Conservation (phyloP, 2,113 vertebrate species). For the Orientallactaga bullata region DNA sequence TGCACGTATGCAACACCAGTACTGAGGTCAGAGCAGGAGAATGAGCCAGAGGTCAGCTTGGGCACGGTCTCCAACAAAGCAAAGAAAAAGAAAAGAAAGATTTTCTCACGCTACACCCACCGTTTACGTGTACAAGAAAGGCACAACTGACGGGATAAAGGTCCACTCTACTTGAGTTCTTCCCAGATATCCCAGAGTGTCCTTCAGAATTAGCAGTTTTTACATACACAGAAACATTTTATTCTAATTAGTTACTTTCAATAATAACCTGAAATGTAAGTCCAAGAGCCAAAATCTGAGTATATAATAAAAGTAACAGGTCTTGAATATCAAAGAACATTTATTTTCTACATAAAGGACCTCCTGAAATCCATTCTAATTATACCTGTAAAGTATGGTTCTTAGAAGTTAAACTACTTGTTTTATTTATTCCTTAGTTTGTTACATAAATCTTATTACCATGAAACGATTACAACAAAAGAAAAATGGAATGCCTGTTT, state of each 20-base stretch:
- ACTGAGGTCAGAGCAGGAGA: background rate
- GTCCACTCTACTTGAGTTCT: slow-evolving; percentile 35
- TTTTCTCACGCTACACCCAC: background rate
- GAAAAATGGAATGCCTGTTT: background rate
- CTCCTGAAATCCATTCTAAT: background rate
- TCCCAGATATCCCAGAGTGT: background rate
- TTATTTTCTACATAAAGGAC: background rate
- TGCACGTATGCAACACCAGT: background rate
- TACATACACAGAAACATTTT: background rate
- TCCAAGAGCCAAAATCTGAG: slow-evolving; percentile 23
- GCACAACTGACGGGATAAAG: background rate
- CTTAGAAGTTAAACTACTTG: background rate
- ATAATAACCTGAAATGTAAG: slow-evolving; percentile 43
- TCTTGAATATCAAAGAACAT: background rate
- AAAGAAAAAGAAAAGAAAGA: background rate
- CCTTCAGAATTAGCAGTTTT: slow-evolving; percentile 41
- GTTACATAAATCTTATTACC: background rate
- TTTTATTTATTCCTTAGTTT: slow-evolving; percentile 37
- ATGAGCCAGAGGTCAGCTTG: background rate
- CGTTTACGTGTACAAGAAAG: background rate
- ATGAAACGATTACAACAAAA: background rate
- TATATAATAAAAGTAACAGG: background rate
- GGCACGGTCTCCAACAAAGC: background rate
- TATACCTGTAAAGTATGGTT: background rate
- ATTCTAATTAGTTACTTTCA: slow-evolving; percentile 32